A percentile compares a stretch with the other conserved stretches of the same genome.
Evolutionary conservation across 2,113 vertebrate genomes (phyloP).

Genomic region (Eurystomus gularis): DNA sequence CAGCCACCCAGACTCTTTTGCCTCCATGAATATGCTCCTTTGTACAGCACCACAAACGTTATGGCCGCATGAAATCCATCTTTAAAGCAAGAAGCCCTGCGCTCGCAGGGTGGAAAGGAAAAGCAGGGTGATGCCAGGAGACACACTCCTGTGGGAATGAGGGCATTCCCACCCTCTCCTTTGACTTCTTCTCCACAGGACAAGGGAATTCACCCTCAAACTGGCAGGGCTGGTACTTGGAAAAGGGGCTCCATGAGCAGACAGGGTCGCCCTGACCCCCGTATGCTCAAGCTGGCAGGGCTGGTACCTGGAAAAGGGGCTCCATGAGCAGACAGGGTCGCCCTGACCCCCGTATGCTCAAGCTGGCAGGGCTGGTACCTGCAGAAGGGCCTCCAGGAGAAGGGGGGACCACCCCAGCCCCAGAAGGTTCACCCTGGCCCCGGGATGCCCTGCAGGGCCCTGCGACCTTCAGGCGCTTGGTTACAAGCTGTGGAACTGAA

Average conservation of each 20-base stretch:
- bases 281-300: not conserved
- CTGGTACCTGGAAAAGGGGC: not conserved
- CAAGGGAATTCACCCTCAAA: fast-evolving
- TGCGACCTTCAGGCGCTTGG: not conserved
- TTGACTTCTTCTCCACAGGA: too few relatives aligned
- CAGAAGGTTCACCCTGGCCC: not conserved
- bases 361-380: not conserved
- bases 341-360: too few relatives aligned
- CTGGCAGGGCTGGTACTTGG: not conserved
- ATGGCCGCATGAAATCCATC: slow-evolving; percentile 78
- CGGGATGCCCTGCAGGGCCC: not conserved
- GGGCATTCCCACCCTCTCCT: fast-evolving
- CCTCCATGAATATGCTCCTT: slow-evolving; percentile 78
- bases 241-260: not conserved
- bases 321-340: not conserved
- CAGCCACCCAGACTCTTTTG: slow-evolving; percentile 37
- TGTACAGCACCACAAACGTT: slow-evolving; percentile 81
- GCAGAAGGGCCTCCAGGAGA: not conserved
- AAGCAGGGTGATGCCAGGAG: not conserved
- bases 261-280: too few relatives aligned
- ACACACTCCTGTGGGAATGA: not conserved
- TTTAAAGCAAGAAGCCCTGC: not conserved
- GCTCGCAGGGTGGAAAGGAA: not conserved
- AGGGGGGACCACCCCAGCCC: too few relatives aligned
- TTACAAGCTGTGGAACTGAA: not conserved